These are phyloP conservation scores for Troides aeacus DNA, from an alignment of 2,888 invertebrate genomes.

Conservation along the genomic window DNA sequence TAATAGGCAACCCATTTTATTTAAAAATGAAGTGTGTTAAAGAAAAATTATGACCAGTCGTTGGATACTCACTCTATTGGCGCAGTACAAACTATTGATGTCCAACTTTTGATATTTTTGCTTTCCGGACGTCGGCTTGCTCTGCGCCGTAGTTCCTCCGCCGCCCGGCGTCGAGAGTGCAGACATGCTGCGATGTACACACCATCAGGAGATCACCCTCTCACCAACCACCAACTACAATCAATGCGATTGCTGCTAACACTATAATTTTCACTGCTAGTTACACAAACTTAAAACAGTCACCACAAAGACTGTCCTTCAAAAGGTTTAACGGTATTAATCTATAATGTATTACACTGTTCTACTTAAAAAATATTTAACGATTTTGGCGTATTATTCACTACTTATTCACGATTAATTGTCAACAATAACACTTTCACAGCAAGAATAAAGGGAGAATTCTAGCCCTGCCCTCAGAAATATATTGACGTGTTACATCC, in stretches of 20 bases:
- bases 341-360: constrained; percentile 22
- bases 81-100: constrained; percentile 98
- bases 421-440: constrained; percentile 65
- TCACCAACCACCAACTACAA: constrained; percentile 77
- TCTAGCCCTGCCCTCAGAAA: constrained; percentile 70
- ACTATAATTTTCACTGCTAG: constrained; percentile 40
- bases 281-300: constrained; percentile 41
- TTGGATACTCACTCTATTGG: constrained; percentile 85
- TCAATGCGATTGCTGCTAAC: constrained; percentile 49
- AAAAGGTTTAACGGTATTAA: constrained; percentile 33
- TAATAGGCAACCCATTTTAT: too few species aligned
- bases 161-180: constrained; percentile 93
- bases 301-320: constrained; percentile 47
- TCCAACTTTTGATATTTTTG: constrained; percentile 97
- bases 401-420: constrained; percentile 37
- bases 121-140: constrained; percentile 86
- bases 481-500: constrained; percentile 80
- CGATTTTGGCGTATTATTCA: not conserved
- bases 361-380: constrained; percentile 17
- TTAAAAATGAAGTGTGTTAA: not conserved
- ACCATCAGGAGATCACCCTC: constrained; percentile 85
- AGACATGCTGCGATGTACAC: constrained; percentile 98
- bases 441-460: constrained; percentile 57
- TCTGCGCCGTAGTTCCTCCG: constrained; percentile 79
- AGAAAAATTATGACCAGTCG: not conserved